Conservation (phyloP, 2,888 invertebrate species). For the Opisthograptis luteolata region DNA sequence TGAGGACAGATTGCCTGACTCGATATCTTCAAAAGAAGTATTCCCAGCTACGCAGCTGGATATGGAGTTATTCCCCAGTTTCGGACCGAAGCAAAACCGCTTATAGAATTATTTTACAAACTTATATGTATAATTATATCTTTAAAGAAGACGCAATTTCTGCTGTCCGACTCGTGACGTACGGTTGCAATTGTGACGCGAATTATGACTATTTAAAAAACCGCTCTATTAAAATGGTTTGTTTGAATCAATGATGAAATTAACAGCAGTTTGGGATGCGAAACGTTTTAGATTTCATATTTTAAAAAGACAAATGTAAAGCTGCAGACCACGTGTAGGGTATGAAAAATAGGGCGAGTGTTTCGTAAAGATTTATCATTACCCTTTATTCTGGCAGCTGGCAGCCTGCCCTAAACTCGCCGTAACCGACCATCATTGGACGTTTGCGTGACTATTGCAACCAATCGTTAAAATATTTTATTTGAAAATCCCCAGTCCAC, state of each 20-base stretch:
- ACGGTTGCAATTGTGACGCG: slow-evolving; percentile 10
- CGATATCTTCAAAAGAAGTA: slow-evolving; percentile 29
- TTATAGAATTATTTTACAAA: slow-evolving; percentile 23
- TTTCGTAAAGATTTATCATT: slow-evolving; percentile 25
- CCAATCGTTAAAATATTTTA: slow-evolving; percentile 12
- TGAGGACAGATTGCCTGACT: slow-evolving; percentile 11
- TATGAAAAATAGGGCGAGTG: slow-evolving; percentile 17
- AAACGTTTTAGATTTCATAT: slow-evolving; percentile 27
- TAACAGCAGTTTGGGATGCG: slow-evolving; percentile 34
- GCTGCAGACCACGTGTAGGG: slow-evolving; percentile 9
- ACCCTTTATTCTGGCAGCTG: slow-evolving; percentile 18
- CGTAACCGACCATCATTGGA: slow-evolving; percentile 1
- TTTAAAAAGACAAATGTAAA: slow-evolving; percentile 24
- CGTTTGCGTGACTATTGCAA: slow-evolving; percentile 16
- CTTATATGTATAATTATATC: too few species aligned
- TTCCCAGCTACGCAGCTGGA: slow-evolving; percentile 26
- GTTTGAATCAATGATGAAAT: slow-evolving; percentile 37
- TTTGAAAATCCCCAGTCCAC: too few species aligned
- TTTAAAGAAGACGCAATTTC: too few species aligned
- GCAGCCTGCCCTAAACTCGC: slow-evolving; percentile 19
- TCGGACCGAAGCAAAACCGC: slow-evolving; percentile 19
- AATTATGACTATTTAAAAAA: slow-evolving; percentile 29
- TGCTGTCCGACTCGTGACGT: too few species aligned
- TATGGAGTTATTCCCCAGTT: slow-evolving; percentile 22
- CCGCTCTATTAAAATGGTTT: slow-evolving; percentile 39